Conservation (phyloP, 2,888 invertebrate species). For the Calephelis perditalis region DNA sequence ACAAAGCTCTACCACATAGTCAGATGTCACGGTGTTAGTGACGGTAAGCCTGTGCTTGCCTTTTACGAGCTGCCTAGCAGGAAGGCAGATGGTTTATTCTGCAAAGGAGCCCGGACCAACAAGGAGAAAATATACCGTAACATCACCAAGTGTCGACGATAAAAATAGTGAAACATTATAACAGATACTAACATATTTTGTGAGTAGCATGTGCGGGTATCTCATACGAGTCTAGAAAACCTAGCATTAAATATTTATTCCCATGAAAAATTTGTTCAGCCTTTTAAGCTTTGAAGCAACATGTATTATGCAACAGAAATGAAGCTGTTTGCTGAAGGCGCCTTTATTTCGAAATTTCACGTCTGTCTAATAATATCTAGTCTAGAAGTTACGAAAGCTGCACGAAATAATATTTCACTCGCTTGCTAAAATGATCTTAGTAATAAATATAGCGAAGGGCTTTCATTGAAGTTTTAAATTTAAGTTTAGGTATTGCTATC, state of each 20-base stretch:
- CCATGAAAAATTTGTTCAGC: slow-evolving; percentile 17
- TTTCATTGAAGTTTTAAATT: no score
- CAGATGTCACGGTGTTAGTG: no score
- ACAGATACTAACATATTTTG: no score
- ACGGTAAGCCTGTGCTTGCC: no score
- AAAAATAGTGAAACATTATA: no score
- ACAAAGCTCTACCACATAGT: no score
- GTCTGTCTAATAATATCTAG: slow-evolving; percentile 27
- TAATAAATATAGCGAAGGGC: background rate
- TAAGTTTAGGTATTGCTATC: no score
- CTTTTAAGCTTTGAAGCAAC: slow-evolving; percentile 22
- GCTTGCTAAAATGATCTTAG: slow-evolving; percentile 22
- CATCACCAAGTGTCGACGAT: no score
- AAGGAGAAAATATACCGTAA: no score
- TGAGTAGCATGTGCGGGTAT: background rate
- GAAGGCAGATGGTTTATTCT: no score
- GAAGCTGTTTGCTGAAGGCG: slow-evolving; percentile 24
- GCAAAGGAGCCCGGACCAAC: no score
- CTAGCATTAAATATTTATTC: slow-evolving; percentile 10
- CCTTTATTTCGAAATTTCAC: slow-evolving; percentile 27
- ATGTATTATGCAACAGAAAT: slow-evolving; percentile 28
- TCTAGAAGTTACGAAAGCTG: slow-evolving; percentile 30
- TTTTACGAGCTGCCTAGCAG: no score
- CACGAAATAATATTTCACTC: slow-evolving; percentile 25
- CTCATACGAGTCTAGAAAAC: background rate